Conservation (phyloP, 2,113 vertebrate genomes). For the Papio anubis region DNA sequence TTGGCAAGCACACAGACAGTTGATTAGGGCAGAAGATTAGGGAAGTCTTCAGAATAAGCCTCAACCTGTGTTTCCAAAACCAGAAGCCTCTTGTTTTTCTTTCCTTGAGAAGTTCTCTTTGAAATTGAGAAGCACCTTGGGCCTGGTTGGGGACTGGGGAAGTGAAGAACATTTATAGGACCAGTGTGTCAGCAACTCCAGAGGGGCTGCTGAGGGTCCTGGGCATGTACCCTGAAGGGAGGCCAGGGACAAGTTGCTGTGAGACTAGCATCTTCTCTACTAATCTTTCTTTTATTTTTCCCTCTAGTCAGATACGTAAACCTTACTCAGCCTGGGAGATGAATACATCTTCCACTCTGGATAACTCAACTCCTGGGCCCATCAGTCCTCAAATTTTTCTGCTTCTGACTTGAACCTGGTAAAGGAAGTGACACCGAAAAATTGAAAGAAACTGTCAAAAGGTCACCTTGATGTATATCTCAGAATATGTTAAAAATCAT, state of each 20-base stretch:
- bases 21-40: background rate
- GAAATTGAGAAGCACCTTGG: background rate
- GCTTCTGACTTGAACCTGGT: background rate
- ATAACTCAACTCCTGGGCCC: conserved; percentile 55
- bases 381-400: background rate
- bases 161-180: background rate
- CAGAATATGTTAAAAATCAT: conserved; percentile 83
- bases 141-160: background rate
- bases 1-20: background rate
- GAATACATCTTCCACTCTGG: conserved; percentile 74
- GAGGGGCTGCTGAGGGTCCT: background rate
- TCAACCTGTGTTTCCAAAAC: background rate
- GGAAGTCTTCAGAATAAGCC: background rate
- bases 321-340: conserved; percentile 69
- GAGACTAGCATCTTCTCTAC: background rate
- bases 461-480: conserved; percentile 83
- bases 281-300: conserved; percentile 41
- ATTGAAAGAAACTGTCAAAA: conserved; percentile 68
- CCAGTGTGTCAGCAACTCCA: background rate
- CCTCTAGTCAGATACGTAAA: conserved; percentile 88
- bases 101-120: conserved; percentile 26
- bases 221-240: background rate
- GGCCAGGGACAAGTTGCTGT: background rate
- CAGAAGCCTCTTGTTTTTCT: background rate
- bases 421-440: conserved; percentile 46